Percentiles rank a stretch among this genome's conserved stretches.
These are phyloP conservation scores for Phyllotreta cruciferae DNA, from an alignment of 2,888 invertebrate genomes.

Conservation along the genomic window DNA sequence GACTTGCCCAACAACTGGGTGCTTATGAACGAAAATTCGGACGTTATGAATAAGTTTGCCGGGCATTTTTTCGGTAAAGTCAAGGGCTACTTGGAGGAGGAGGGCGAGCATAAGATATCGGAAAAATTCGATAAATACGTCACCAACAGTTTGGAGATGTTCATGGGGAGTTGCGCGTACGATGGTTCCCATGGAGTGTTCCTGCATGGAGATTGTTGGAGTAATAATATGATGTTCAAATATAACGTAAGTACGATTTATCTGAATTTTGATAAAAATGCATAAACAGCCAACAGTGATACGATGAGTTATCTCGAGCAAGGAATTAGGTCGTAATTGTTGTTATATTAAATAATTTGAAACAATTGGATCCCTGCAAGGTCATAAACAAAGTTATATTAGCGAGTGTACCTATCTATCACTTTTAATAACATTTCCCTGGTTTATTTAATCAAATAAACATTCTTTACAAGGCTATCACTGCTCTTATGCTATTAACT, in stretches of 20 bases:
- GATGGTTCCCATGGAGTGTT: conserved; percentile 13
- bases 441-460: no score
- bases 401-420: no score
- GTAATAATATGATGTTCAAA: conserved; percentile 50
- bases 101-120: conserved; percentile 2
- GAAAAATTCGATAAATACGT: conserved; percentile 19
- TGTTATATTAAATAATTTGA: no score
- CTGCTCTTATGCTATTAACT: no score
- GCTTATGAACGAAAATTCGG: no score
- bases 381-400: no score
- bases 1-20: background rate
- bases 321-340: conserved; percentile 8
- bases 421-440: no score
- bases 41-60: background rate
- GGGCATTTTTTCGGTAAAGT: background rate
- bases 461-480: no score
- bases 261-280: no score
- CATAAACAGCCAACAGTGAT: no score
- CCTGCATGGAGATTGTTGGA: conserved; percentile 49
- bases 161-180: background rate
- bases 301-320: no score
- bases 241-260: conserved; percentile 47
- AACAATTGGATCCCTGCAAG: no score
- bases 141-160: background rate
- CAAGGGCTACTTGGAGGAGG: background rate